A percentile compares a stretch with the other conserved stretches of the same genome.
These are phyloP conservation scores for Pristionchus pacificus DNA, from an alignment of 1,140 invertebrate species.

Conservation along the genomic window DNA sequence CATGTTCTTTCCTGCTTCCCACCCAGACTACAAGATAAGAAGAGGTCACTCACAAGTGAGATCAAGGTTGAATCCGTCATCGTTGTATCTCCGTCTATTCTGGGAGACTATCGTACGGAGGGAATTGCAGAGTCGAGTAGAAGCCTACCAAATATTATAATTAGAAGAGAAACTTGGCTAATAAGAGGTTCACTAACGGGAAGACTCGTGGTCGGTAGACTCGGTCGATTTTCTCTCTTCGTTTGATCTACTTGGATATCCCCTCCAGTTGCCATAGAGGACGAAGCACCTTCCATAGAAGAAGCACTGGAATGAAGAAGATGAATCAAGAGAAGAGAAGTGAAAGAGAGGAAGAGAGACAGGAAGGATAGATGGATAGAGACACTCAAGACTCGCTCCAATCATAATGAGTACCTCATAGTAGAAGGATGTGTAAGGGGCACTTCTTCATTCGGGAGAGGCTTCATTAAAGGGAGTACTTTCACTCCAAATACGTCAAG, in stretches of 20 bases:
- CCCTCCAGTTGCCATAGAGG: background rate
- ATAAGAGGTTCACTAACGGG: background rate
- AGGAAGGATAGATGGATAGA: too few relatives aligned
- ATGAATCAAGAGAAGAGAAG: background rate
- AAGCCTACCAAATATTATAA: background rate
- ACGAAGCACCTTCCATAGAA: background rate
- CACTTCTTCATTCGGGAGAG: too few relatives aligned
- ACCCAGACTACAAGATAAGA: background rate
- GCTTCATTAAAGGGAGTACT: too few relatives aligned
- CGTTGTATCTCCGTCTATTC: slow-evolving; percentile 64
- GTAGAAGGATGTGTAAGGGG: too few relatives aligned
- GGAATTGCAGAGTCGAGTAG: background rate
- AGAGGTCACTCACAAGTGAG: slow-evolving; percentile 60
- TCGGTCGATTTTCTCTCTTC: background rate
- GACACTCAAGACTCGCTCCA: too few relatives aligned
- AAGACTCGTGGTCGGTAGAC: background rate
- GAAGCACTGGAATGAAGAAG: background rate
- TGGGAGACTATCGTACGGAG: slow-evolving; percentile 63
- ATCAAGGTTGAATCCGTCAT: slow-evolving; percentile 66
- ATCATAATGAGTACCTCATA: too few relatives aligned
- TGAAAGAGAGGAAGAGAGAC: background rate
- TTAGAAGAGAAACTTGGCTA: too few relatives aligned
- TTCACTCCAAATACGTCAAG: too few relatives aligned
- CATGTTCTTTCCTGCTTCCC: background rate
- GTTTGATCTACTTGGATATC: too few relatives aligned